Conservation (phyloP, 2,797 vertebrate genomes). For the Karalla daura region DNA sequence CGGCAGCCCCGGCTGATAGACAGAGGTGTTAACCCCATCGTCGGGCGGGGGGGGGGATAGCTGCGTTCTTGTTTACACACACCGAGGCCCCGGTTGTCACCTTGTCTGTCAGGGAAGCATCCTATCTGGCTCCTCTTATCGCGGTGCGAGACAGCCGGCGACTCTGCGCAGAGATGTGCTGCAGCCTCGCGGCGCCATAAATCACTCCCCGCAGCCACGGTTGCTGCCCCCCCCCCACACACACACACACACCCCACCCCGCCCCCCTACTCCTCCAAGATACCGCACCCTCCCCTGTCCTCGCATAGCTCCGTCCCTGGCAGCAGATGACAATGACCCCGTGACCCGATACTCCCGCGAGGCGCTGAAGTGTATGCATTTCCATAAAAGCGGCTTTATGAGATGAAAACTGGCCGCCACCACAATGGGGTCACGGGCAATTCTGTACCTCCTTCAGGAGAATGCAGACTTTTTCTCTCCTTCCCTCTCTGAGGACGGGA, state of each 20-base stretch:
- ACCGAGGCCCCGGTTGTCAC: slow-evolving; percentile 60
- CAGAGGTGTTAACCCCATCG: slow-evolving; percentile 66
- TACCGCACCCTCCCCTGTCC: slow-evolving; percentile 16
- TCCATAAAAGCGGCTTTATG: slow-evolving; percentile 18
- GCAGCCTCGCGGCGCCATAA: slow-evolving; percentile 52
- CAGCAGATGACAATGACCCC: slow-evolving; percentile 16
- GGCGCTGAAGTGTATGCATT: slow-evolving; percentile 17
- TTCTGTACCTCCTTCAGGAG: not conserved
- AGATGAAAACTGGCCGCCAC: slow-evolving; percentile 20
- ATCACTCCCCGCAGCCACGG: slow-evolving; percentile 47
- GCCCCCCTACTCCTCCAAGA: slow-evolving; percentile 12
- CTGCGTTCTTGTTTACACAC: slow-evolving; percentile 68
- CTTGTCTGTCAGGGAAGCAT: slow-evolving; percentile 67
- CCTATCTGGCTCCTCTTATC: slow-evolving; percentile 64
- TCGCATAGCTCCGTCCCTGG: slow-evolving; percentile 3
- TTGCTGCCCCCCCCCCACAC: too few relatives aligned
- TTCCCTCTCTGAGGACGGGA: too few relatives aligned
- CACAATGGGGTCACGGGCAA: not conserved
- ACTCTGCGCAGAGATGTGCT: slow-evolving; percentile 42
- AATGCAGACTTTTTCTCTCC: too few relatives aligned
- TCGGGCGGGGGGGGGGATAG: slow-evolving; percentile 45
- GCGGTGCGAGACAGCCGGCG: slow-evolving; percentile 44
- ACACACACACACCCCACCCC: too few relatives aligned
- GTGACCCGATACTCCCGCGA: not conserved
- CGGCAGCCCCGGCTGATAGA: slow-evolving; percentile 58